Evolutionary conservation across 2,888 invertebrate species (phyloP), one percentile per base, ranked within the genome.

Genomic region (Drosophila meridiana): DNA sequence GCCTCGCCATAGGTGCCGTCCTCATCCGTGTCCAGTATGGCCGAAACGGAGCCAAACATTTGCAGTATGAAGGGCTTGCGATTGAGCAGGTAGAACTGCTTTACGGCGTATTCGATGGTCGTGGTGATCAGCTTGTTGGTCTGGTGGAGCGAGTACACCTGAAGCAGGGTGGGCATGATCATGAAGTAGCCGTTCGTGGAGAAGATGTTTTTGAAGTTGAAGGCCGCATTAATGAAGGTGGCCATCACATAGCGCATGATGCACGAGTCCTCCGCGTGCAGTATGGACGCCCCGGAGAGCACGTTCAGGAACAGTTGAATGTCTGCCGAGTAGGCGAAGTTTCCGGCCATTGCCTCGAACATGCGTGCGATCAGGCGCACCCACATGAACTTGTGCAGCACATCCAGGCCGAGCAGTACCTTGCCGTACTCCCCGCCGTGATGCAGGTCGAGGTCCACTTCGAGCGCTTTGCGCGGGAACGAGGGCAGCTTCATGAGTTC

Each of bases 371-470:
- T 98, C 42, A 99, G 94, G 76, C 98, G 96, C 3, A 99, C 98
- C 99, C 99, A 99, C 96, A 98, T 98, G 90, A 99, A 98, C 93
- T 99, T 99, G 93, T 99, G 99, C 75, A 99, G 94, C 0, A 99
- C 98, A 92, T 99, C 99, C 80, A 99, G 93, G 1, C 99, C 98
- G 56, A 98, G 95, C 42, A 99, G 94, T 86, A 98, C 97, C 92
- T 97, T 96, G 56, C 99, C 99, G 83, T 98, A 95, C 86, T 96
- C 96, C 11, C 98, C 98, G 1, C 97, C 96, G 90, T 97, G 96
- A 93, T 98, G 98, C 50, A 99, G 94, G 89, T 98, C 97, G 81
- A 99, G 95, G 92, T 99, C 99, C 0, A 99, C 97, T 93, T 99
- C 99, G 0, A 99, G 94, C 3, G 99, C 99, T 94, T 99, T 99